Percentiles rank a stretch among this genome's conserved stretches.
phyloP scores from a whole-genome alignment of 2,113 vertebrate genomes.

The Xenus cinereus region DNA sequence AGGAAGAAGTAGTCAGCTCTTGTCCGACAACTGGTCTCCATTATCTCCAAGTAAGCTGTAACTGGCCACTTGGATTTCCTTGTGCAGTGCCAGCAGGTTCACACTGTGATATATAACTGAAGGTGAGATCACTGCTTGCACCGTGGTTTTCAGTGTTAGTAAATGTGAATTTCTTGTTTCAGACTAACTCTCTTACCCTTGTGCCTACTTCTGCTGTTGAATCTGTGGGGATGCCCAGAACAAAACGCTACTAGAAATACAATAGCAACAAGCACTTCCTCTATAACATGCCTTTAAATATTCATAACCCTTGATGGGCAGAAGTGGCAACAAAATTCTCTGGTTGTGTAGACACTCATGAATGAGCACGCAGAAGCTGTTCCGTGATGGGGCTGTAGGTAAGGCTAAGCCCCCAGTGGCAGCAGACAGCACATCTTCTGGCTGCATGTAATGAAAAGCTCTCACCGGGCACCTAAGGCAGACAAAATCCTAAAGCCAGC shows the following conservation, averaged over 20 bases:
- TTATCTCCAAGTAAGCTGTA: not conserved
- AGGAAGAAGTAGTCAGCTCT: not conserved
- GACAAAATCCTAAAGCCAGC: not conserved
- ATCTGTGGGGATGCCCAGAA: not conserved
- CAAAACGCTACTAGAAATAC: not conserved
- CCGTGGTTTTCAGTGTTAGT: not conserved
- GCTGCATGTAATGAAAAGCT: not conserved
- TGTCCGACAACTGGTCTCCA: not conserved
- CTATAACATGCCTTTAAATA: not conserved
- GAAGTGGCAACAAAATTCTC: not conserved
- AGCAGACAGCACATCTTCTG: not conserved
- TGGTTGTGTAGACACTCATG: not conserved
- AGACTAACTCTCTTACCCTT: not conserved
- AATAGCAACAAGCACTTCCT: not conserved
- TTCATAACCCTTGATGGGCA: not conserved
- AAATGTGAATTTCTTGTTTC: not conserved
- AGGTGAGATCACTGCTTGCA: not conserved
- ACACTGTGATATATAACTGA: not conserved
- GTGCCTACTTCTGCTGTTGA: not conserved
- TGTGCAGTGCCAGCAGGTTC: not conserved
- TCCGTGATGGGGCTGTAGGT: not conserved
- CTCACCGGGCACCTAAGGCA: not conserved
- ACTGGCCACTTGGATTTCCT: not conserved
- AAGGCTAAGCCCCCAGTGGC: not conserved
- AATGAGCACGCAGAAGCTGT: not conserved